Evolutionary conservation across 2,888 invertebrate species (phyloP).

Genomic region (Heliconius sara): DNA sequence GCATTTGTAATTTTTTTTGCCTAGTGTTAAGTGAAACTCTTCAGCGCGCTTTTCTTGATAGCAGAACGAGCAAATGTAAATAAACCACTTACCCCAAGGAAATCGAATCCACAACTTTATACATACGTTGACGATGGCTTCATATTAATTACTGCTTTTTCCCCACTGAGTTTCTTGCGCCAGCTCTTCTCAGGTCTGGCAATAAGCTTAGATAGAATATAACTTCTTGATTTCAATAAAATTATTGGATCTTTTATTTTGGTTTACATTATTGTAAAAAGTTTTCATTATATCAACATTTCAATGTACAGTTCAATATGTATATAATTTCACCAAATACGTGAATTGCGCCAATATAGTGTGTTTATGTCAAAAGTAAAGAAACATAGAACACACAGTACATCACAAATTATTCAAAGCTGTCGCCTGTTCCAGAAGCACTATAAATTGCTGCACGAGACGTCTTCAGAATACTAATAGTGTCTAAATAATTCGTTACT

Average conservation of each 20-base stretch:
- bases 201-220: too few relatives aligned
- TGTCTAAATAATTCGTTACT: constrained; percentile 7
- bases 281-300: neutral
- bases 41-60: neutral
- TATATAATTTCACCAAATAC: neutral
- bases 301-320: neutral
- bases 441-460: neutral
- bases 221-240: too few relatives aligned
- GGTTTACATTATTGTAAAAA: too few relatives aligned
- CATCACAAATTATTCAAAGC: neutral
- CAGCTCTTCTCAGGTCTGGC: too few relatives aligned
- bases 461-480: neutral
- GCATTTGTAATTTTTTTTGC: too few relatives aligned
- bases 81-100: neutral
- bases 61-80: neutral
- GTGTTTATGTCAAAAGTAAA: neutral
- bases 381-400: neutral
- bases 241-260: too few relatives aligned
- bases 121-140: too few relatives aligned
- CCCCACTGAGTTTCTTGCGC: too few relatives aligned
- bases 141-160: too few relatives aligned
- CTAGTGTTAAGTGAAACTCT: neutral
- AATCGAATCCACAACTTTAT: neutral
- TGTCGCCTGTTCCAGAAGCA: neutral
- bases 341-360: neutral